Evolutionary conservation across 2,113 vertebrate genomes (phyloP), one percentile per base, ranked within the genome.

Genomic region (Oncorhynchus nerka): DNA sequence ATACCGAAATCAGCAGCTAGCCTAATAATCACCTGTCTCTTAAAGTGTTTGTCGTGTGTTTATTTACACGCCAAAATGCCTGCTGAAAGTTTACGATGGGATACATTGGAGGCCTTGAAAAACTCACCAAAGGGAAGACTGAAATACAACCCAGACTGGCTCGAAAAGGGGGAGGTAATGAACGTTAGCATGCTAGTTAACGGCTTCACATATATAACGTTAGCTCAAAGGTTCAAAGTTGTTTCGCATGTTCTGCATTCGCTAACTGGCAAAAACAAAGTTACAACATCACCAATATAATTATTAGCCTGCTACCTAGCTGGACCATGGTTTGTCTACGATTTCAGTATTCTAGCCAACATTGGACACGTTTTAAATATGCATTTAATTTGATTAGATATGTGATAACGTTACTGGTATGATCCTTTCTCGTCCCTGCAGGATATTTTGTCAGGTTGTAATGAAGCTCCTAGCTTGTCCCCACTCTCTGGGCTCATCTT

Each of bases 61-160:
- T 77, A 28, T 74, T 9, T 45, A 22, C 73, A 65, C 59, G 19
- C 28, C 39, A 45, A 45, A 11, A 94, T 94, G 93, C 83, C 90
- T 5, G 73, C 81, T 12, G 89, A 92, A 71, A 88, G 70, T 67
- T 28, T 82, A 4, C 75, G 93, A 71, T 94, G 92, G 91, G 85
- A 89, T 48, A 93, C 93, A 1, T 78, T 94, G 34, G 69, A 92
- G 8, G 93, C 90, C 0, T 81, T 94, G 28, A 93, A 90, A 76
- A 91, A 91, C 32, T 94, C 93, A 0, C 51, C 89, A 1, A 94
- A 94, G 75, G 93, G 89, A 34, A 91, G 82, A 51, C 79, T 94
- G 15, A 80, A 55, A 0, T 94, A 85, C 68, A 83, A 89, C 24
- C 81, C 92, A 0, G 77, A 80, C 75, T 93, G 92, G 91, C 83